Evolutionary conservation across 2,113 vertebrate species (phyloP), one percentile per base, ranked within the genome.

Genomic region (Neoarius graeffei): DNA sequence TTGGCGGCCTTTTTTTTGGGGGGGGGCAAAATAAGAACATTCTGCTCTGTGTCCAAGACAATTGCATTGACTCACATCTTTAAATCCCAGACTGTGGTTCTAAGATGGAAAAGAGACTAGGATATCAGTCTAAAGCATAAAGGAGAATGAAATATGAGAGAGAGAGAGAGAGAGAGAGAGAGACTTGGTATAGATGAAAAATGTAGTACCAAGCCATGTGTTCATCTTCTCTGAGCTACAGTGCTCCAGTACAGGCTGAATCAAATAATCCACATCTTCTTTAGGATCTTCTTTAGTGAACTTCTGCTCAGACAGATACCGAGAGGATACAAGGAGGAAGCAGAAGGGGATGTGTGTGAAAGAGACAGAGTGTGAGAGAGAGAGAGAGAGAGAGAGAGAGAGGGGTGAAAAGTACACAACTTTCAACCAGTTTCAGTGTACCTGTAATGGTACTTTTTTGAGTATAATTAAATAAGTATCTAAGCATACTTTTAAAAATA

Each of bases 201-300:
- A 69, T 74, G 84, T 35, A 64, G 54, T 93, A 99, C 97, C 98
- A 2, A 98, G 97, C 98, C 98, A 99, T 0, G 97, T 99, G 92
- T 98, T 98, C 97, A 98, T 98, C 95, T 98, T 98, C 93, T 95
- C 95, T 2, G 97, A 99, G 94, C 96, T 99, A 95, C 98, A 99
- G 87, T 99, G 98, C 90, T 99, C 97, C 88, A 98, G 92, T 91
- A 98, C 94, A 2, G 98, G 98, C 92, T 98, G 96, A 92, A 99
- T 98, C 89, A 97, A 95, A 79, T 94, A 92, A 11, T 97, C 97
- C 1, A 96, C 94, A 89, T 97, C 97, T 62, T 95, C 96, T 91
- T 97, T 97, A 0, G 97, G 97, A 17, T 96, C 96, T 88, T 97
- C 97, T 93, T 96, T 96, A 85, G 96, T 96, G 91, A 98, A 98